phyloP scores from a whole-genome alignment of 2,888 invertebrate species.

The Gonocerus acuteangulatus region DNA sequence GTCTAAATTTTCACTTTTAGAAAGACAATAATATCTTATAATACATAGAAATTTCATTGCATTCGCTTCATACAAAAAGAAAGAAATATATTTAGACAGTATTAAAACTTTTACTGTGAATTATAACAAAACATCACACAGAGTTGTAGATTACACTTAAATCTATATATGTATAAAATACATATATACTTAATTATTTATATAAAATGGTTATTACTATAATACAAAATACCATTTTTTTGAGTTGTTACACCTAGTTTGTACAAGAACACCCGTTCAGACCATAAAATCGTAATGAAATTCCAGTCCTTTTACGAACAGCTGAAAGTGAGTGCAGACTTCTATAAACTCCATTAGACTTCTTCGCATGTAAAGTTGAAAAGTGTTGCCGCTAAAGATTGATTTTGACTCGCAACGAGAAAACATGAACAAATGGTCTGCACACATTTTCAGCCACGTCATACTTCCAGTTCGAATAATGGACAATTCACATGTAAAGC shows the following conservation, averaged over 20 bases:
- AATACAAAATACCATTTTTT: constrained; percentile 24
- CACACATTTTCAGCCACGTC: constrained; percentile 9
- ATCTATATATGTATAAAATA: constrained; percentile 18
- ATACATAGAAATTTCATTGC: constrained; percentile 20
- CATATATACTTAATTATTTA: constrained; percentile 11
- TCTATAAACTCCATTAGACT: no score
- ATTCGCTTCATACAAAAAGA: constrained; percentile 19
- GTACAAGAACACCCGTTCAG: constrained; percentile 36
- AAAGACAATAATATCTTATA: constrained; percentile 22
- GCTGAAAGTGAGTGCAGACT: constrained; percentile 8
- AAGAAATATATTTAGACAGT: constrained; percentile 23
- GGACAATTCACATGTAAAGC: no score
- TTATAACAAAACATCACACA: constrained; percentile 23
- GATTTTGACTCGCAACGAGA: no score
- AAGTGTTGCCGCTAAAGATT: no score
- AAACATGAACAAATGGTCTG: background rate
- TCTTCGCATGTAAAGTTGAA: no score
- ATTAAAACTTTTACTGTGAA: constrained; percentile 24
- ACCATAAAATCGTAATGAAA: constrained; percentile 5
- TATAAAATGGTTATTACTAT: constrained; percentile 21
- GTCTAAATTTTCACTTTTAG: constrained; percentile 23
- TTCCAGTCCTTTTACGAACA: background rate
- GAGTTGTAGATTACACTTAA: background rate
- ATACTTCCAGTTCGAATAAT: background rate
- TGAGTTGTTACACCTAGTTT: constrained; percentile 37